A percentile compares a stretch with the other conserved stretches of the same genome.
Evolutionary conservation across 1,140 invertebrate genomes (phyloP).

Genomic region (Nylanderia fulva): DNA sequence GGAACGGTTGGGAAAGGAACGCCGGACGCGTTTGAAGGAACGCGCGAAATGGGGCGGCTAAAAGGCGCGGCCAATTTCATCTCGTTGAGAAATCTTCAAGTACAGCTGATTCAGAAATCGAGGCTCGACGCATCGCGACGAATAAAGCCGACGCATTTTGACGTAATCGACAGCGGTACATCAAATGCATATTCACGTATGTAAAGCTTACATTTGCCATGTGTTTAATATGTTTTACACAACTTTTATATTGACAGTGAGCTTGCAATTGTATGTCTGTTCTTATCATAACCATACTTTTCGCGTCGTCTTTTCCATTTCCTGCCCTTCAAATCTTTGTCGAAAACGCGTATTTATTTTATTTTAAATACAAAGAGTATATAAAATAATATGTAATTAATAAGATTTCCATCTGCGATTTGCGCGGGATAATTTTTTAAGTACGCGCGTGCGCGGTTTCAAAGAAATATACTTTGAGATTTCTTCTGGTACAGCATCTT

Average conservation of each 20-base stretch:
- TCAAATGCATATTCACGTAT: neutral
- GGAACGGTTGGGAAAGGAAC: slow-evolving; percentile 75
- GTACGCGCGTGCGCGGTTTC: neutral
- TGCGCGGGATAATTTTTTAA: slow-evolving; percentile 24
- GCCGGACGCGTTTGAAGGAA: slow-evolving; percentile 73
- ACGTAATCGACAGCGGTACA: neutral
- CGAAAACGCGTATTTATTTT: neutral
- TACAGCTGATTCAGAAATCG: too few relatives aligned
- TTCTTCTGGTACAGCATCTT: neutral
- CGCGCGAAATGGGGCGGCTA: slow-evolving; percentile 71
- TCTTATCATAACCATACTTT: neutral
- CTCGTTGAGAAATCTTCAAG: slow-evolving; percentile 37
- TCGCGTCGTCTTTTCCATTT: neutral
- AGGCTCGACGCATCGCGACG: too few relatives aligned
- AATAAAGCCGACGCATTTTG: neutral
- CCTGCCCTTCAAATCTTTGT: neutral
- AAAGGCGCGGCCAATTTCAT: slow-evolving; percentile 80
- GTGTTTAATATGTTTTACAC: neutral
- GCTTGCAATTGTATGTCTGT: neutral
- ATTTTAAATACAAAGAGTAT: neutral
- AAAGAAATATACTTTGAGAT: neutral
- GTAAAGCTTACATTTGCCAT: neutral
- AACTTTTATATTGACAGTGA: neutral
- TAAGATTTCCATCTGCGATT: neutral
- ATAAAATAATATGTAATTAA: neutral